Percentiles rank a stretch among this genome's conserved stretches.
These are phyloP conservation scores for Cepphus grylle DNA, from an alignment of 2,113 vertebrate genomes.

Conservation along the genomic window DNA sequence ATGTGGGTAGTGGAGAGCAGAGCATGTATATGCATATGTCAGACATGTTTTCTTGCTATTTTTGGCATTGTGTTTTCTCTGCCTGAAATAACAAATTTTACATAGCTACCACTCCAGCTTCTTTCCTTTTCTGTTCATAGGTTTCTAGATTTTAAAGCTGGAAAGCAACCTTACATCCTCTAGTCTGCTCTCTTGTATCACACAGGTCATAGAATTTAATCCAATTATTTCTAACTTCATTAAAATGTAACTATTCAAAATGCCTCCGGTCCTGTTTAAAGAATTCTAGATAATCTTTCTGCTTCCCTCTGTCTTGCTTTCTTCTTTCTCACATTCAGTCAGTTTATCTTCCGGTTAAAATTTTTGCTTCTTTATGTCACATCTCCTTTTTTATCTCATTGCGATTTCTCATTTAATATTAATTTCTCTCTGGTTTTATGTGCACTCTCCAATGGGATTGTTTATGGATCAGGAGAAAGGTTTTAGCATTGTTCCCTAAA, in stretches of 20 bases:
- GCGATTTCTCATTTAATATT: background rate
- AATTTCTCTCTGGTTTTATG: background rate
- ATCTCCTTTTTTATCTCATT: background rate
- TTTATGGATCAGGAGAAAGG: background rate
- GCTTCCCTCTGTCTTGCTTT: background rate
- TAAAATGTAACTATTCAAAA: background rate
- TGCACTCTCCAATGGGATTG: background rate
- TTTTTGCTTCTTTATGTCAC: background rate
- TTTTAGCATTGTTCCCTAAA: background rate
- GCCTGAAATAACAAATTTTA: slow-evolving; percentile 35
- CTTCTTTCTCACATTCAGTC: background rate
- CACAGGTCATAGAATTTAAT: background rate
- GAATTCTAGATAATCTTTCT: background rate
- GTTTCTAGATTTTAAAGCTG: background rate
- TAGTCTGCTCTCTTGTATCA: background rate
- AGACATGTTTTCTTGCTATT: slow-evolving; percentile 31
- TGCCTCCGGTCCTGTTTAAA: background rate
- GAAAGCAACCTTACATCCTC: background rate
- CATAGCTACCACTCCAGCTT: background rate
- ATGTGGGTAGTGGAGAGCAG: background rate
- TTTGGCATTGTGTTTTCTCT: slow-evolving; percentile 10
- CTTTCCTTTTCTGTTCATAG: background rate
- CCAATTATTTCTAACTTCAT: background rate
- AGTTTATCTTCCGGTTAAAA: background rate
- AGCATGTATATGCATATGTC: slow-evolving; percentile 8